These are phyloP conservation scores for Lasioglossum zephyrum DNA, from an alignment of 2,888 invertebrate species.

Conservation along the genomic window DNA sequence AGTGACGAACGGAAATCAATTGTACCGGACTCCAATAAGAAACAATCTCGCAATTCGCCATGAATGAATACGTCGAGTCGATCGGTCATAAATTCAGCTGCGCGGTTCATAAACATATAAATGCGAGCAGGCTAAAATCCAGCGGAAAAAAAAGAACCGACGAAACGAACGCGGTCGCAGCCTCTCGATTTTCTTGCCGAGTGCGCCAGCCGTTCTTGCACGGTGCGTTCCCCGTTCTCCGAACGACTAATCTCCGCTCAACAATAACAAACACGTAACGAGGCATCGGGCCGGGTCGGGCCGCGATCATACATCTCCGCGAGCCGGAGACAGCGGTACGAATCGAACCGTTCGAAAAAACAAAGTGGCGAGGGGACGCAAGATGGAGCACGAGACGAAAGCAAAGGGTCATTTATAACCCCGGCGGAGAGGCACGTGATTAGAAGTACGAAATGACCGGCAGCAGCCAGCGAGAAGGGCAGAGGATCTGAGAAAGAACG, in stretches of 20 bases:
- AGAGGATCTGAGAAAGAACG: conserved; percentile 46
- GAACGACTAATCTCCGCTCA: background rate
- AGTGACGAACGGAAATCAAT: background rate
- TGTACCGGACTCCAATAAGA: background rate
- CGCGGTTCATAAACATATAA: background rate
- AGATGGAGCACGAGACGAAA: conserved; percentile 75
- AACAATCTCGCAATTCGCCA: background rate
- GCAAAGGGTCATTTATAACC: conserved; percentile 77
- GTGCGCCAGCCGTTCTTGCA: background rate
- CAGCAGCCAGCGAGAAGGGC: conserved; percentile 46
- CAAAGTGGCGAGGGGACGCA: conserved; percentile 49
- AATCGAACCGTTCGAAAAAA: conserved; percentile 68
- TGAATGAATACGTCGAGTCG: background rate
- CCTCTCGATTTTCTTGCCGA: background rate
- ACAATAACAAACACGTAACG: conserved; percentile 14
- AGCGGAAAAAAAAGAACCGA: background rate
- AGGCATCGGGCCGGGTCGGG: conserved; percentile 25
- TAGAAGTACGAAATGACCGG: conserved; percentile 78
- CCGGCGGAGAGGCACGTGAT: conserved; percentile 75
- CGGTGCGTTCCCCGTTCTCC: background rate
- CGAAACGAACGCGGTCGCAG: background rate
- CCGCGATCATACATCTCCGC: conserved; percentile 24
- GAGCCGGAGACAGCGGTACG: conserved; percentile 49
- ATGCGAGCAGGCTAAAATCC: background rate
- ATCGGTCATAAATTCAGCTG: background rate